These are phyloP conservation scores for Petrocephalus schoutedeni DNA, from an alignment of 2,797 vertebrate species.

Conservation along the genomic window DNA sequence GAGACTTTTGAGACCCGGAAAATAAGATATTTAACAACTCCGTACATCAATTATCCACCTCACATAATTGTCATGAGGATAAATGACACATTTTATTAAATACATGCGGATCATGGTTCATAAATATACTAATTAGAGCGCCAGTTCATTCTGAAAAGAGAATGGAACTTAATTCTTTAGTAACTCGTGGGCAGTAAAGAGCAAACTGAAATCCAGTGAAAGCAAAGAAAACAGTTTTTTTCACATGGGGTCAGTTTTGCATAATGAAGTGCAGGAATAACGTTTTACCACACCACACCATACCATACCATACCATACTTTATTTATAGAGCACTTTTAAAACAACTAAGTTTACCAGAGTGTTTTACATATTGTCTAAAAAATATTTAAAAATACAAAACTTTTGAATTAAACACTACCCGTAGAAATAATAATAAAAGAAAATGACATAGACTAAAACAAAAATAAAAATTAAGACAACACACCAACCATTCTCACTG, in stretches of 20 bases:
- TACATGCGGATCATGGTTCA: neutral
- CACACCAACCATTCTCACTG: no score
- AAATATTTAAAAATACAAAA: no score
- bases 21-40: neutral
- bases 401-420: no score
- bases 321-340: no score
- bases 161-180: neutral
- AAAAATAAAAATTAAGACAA: no score
- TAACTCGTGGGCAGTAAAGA: slow-evolving; percentile 25
- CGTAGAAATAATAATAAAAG: no score
- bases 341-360: no score
- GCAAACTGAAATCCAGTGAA: slow-evolving; percentile 23
- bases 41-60: neutral
- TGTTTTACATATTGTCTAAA: no score
- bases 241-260: neutral
- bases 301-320: no score
- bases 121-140: neutral
- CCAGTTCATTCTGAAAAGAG: neutral
- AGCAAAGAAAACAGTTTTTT: neutral
- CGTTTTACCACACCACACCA: neutral
- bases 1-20: neutral
- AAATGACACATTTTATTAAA: neutral
- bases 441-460: no score
- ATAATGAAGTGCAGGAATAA: neutral
- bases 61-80: neutral